A percentile compares a stretch with the other conserved stretches of the same genome.
These are phyloP conservation scores for Ormyrus rosae DNA, from an alignment of 2,888 invertebrate species.

Conservation along the genomic window DNA sequence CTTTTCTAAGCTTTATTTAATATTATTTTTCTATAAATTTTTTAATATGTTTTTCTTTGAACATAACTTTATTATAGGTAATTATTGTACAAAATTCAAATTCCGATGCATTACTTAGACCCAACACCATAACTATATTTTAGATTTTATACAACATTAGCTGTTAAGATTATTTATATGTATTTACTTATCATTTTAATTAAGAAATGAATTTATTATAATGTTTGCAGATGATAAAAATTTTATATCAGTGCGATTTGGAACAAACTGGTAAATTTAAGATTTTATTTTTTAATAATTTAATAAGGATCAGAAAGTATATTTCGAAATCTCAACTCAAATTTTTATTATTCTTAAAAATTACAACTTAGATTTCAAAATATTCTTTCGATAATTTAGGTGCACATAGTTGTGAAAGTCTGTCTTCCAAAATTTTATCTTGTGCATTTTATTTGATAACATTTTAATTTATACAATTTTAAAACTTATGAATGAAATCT, in stretches of 20 bases:
- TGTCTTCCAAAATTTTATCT: constrained; percentile 55
- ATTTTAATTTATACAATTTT: background rate
- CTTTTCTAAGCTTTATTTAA: background rate
- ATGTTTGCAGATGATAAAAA: background rate
- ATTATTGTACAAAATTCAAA: constrained; percentile 2
- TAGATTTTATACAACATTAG: background rate
- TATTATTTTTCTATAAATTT: background rate
- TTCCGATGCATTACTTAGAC: background rate
- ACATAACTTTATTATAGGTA: background rate
- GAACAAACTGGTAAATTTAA: constrained; percentile 6
- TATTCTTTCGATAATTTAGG: background rate
- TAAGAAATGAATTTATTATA: constrained; percentile 7
- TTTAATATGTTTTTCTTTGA: constrained; percentile 1
- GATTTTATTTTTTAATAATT: constrained; percentile 1
- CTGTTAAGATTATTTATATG: no score
- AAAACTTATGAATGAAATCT: no score
- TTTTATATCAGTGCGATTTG: constrained; percentile 23
- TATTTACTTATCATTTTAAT: background rate
- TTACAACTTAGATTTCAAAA: background rate
- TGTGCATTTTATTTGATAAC: constrained; percentile 39
- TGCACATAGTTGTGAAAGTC: constrained; percentile 37
- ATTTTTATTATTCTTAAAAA: no score
- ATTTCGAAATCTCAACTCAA: constrained; percentile 8
- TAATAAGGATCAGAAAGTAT: background rate
- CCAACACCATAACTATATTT: background rate